Percentiles rank a stretch among this genome's conserved stretches.
phyloP scores from a whole-genome alignment of 2,797 vertebrate species.

The Acestrorhynchus altus region DNA sequence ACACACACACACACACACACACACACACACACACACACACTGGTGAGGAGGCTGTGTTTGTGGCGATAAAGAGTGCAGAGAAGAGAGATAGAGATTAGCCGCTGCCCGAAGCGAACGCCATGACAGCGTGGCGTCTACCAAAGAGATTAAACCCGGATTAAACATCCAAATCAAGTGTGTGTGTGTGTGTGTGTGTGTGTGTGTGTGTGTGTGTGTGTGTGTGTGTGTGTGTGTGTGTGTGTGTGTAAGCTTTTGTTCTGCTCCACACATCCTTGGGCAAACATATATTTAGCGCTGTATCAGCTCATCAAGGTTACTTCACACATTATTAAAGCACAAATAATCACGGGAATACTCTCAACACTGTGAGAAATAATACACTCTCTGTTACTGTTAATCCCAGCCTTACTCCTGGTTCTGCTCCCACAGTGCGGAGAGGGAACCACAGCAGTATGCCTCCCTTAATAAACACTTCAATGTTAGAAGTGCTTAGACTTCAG shows the following conservation, averaged over 20 bases:
- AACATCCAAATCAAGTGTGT: constrained; percentile 52
- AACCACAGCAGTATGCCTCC: neutral
- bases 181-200: constrained; percentile 8
- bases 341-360: neutral
- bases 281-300: constrained; percentile 50
- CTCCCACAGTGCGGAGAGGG: neutral
- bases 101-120: constrained; percentile 57
- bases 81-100: constrained; percentile 56
- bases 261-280: constrained; percentile 45
- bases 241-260: constrained; percentile 46
- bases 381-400: neutral
- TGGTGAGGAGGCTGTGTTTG: constrained; percentile 23
- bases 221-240: neutral
- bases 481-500: neutral
- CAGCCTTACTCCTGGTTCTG: neutral
- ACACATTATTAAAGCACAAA: constrained; percentile 45
- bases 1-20: constrained; percentile 32
- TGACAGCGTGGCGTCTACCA: constrained; percentile 60
- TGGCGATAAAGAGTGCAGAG: constrained; percentile 46
- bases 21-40: constrained; percentile 25
- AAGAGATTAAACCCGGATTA: constrained; percentile 68
- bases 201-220: neutral
- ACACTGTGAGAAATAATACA: neutral
- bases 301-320: constrained; percentile 47
- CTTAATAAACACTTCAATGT: neutral